Evolutionary conservation across 2,888 invertebrate species (phyloP), one percentile per base, ranked within the genome.

Genomic region (Watsonalla binaria): DNA sequence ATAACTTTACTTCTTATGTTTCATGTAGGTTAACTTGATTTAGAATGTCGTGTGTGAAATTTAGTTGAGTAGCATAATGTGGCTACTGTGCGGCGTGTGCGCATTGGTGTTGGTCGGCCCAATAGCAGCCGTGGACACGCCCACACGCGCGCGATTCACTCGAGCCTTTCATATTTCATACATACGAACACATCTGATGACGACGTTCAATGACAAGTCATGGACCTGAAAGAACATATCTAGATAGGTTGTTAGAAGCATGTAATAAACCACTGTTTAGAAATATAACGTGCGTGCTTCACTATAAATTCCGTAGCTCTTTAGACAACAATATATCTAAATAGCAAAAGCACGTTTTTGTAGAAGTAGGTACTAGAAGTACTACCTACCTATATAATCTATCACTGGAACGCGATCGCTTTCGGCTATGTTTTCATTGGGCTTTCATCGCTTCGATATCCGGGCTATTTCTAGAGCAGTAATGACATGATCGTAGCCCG

Each of bases 31-130:
- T 39, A 5, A 24, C 11, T 11, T 8, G 11, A 47, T 47, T 34
- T 47, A 11, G 47, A 33, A 47, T 47, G 8, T 11, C 11, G 9
- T 42, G n/a, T 47, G 47, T 13, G 9, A 35, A 11, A 14, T 37
- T 4, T 13, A 61, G 51, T 57, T 55, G 58, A 57, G 67, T 65
- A 66, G 70, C 61, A 68, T 65, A 69, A 62, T 66, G 60, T 56
- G 65, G 83, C 90, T 90, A 84, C 90, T 69, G 89, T 84, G 73
- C 78, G 76, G 86, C 86, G 89, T 82, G 67, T 78, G 86, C 88
- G 89, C 87, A 90, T 90, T 90, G 90, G 90, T 74, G 84, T 77
- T 73, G 75, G 67, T 57, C 68, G 78, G 76, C 76, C 90, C 90
- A 90, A 89, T 90, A 76, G 74, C 76, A 75, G 68, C 67, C 66